Conservation (phyloP, 2,888 invertebrate species). For the Rhynchonema sp. region DNA sequence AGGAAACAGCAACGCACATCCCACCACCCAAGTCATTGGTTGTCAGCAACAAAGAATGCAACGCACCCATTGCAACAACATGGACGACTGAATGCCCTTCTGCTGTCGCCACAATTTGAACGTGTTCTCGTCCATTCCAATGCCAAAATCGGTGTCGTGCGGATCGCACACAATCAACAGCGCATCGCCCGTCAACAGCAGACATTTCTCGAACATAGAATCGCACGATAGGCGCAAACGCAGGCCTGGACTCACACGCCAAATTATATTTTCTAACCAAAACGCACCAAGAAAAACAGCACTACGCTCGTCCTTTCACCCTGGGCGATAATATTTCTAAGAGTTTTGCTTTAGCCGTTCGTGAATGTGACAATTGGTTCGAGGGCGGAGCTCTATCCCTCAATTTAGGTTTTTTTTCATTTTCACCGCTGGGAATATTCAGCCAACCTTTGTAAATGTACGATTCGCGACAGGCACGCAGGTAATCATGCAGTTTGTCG, state of each 20-base stretch:
- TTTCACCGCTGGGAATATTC: no score
- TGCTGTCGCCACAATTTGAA: not conserved
- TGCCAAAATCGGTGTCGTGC: slow-evolving; percentile 1
- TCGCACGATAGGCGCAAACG: not conserved
- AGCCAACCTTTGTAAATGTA: not conserved
- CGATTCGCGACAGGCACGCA: not conserved
- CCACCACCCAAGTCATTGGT: no score
- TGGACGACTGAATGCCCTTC: not conserved
- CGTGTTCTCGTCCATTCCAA: slow-evolving; percentile 1
- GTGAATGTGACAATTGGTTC: no score
- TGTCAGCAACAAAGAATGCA: not conserved
- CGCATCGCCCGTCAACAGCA: not conserved
- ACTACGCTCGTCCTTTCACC: no score
- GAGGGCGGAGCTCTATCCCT: no score
- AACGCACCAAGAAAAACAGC: no score
- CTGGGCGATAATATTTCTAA: no score
- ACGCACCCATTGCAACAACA: not conserved
- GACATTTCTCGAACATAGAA: not conserved
- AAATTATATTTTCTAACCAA: no score
- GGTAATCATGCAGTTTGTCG: not conserved
- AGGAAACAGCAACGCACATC: no score
- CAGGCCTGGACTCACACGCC: no score
- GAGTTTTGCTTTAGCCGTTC: no score
- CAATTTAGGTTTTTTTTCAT: no score
- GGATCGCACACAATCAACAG: slow-evolving; percentile 2